Percentiles rank a stretch among this genome's conserved stretches.
phyloP scores from a whole-genome alignment of 1,140 invertebrate genomes.

The Charaxes varanes region DNA sequence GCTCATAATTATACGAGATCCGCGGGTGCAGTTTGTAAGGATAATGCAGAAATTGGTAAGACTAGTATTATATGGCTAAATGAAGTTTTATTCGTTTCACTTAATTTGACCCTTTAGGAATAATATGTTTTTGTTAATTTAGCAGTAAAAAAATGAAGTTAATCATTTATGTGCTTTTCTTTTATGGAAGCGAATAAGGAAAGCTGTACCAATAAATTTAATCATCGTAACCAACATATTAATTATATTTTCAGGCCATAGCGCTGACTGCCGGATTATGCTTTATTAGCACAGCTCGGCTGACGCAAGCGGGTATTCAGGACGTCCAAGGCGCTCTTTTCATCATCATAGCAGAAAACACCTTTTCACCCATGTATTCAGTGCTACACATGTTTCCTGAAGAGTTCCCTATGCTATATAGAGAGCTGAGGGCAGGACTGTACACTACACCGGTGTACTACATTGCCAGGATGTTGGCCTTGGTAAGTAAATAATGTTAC shows the following conservation, averaged over 20 bases:
- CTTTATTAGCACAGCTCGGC: slow-evolving; percentile 80
- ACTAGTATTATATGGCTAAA: no score
- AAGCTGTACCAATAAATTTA: no score
- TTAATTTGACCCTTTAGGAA: no score
- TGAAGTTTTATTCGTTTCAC: no score
- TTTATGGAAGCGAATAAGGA: no score
- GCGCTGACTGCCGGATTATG: slow-evolving; percentile 86
- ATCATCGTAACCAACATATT: no score
- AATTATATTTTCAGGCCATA: slow-evolving; percentile 74
- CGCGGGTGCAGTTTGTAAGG: slow-evolving; percentile 80
- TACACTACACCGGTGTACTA: slow-evolving; percentile 86
- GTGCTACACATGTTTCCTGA: slow-evolving; percentile 86
- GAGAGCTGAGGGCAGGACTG: slow-evolving; percentile 85
- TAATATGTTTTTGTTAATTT: no score
- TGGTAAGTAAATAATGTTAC: slow-evolving; percentile 81
- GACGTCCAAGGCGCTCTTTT: slow-evolving; percentile 88
- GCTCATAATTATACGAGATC: slow-evolving; percentile 81
- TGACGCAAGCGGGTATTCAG: slow-evolving; percentile 86
- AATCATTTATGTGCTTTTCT: no score
- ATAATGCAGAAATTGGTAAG: slow-evolving; percentile 87
- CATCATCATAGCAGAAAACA: slow-evolving; percentile 90
- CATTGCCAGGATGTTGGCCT: slow-evolving; percentile 81
- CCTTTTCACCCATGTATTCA: slow-evolving; percentile 90
- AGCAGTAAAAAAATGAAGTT: no score
- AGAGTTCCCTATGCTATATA: slow-evolving; percentile 84